phyloP scores from a whole-genome alignment of 2,888 invertebrate genomes.

The Limulus polyphemus region DNA sequence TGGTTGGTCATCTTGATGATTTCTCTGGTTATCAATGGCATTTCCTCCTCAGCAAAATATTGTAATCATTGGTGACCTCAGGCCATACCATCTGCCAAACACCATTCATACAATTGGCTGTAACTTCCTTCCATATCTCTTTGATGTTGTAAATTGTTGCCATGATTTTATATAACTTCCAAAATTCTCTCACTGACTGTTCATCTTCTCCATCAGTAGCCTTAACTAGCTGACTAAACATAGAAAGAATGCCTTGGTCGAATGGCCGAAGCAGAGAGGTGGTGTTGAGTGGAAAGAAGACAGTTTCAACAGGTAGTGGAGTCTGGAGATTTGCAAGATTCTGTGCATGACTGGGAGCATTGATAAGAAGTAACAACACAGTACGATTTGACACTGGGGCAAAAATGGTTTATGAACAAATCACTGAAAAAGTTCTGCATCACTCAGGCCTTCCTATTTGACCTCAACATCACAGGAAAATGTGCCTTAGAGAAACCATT shows the following conservation, averaged over 20 bases:
- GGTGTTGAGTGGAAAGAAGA: too few relatives aligned
- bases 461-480: too few relatives aligned
- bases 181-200: too few relatives aligned
- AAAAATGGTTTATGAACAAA: too few relatives aligned
- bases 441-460: too few relatives aligned
- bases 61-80: not conserved
- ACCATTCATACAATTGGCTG: constrained; percentile 1
- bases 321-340: too few relatives aligned
- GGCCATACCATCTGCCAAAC: constrained; percentile 3
- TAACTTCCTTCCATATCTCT: constrained; percentile 11
- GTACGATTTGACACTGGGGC: too few relatives aligned
- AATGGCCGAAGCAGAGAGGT: constrained; percentile 11
- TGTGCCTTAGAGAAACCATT: too few relatives aligned
- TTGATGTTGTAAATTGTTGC: constrained; percentile 17
- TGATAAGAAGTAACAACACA: too few relatives aligned
- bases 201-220: constrained; percentile 15
- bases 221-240: constrained; percentile 8
- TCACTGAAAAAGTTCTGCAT: too few relatives aligned
- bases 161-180: too few relatives aligned
- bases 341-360: not conserved
- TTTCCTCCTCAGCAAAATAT: not conserved
- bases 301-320: too few relatives aligned
- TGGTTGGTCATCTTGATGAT: constrained; percentile 2
- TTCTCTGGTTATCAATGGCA: not conserved
- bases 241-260: constrained; percentile 16